Evolutionary conservation across 1,140 invertebrate species (phyloP).

Genomic region (Wasmannia auropunctata): DNA sequence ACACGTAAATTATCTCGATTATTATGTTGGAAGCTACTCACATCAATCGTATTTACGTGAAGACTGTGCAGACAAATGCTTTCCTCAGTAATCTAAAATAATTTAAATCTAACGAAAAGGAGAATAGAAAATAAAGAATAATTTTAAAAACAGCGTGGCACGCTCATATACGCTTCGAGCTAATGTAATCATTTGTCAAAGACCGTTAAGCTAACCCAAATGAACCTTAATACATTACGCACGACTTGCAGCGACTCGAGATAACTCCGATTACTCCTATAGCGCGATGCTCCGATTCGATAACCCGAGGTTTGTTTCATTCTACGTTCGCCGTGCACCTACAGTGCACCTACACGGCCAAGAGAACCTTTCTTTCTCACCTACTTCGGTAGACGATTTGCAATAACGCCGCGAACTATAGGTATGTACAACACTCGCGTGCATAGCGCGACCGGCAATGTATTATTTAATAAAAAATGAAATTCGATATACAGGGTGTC

Average conservation of each 20-base stretch:
- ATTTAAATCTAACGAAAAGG: not conserved
- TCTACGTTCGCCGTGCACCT: not conserved
- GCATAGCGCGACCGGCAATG: not conserved
- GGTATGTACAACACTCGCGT: not conserved
- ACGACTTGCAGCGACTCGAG: not conserved
- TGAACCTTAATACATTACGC: not conserved
- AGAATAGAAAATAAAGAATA: not conserved
- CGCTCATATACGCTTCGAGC: not conserved
- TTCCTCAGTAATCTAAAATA: not conserved
- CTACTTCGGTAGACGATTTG: slow-evolving; percentile 12
- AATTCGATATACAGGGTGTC: too few relatives aligned
- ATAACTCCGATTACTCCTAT: slow-evolving; percentile 7
- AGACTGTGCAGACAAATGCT: not conserved
- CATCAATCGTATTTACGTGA: not conserved
- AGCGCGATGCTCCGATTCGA: slow-evolving; percentile 38
- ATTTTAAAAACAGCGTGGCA: not conserved
- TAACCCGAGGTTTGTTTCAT: slow-evolving; percentile 14
- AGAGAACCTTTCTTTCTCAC: slow-evolving; percentile 24
- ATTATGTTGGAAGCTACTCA: not conserved
- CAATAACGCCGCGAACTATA: not conserved
- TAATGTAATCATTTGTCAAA: not conserved
- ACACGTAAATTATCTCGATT: not conserved
- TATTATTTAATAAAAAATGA: slow-evolving; percentile 21
- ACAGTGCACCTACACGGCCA: not conserved
- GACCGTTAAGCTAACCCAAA: not conserved